Evolutionary conservation across 2,797 vertebrate species (phyloP).

Genomic region (Enteromius trimaculatus): DNA sequence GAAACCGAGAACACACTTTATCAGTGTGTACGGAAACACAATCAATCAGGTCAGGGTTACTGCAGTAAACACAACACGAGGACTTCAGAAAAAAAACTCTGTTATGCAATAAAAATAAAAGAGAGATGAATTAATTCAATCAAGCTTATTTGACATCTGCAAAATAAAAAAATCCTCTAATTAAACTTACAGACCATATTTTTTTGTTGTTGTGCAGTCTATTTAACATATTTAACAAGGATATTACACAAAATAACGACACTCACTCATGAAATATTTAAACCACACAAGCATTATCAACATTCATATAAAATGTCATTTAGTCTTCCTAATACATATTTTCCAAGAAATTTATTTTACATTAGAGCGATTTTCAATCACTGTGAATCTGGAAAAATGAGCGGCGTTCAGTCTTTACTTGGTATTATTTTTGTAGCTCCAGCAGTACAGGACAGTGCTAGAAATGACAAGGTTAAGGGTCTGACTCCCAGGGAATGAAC

Average conservation of each 20-base stretch:
- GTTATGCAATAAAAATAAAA: neutral
- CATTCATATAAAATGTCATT: neutral
- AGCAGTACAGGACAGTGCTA: neutral
- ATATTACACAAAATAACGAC: neutral
- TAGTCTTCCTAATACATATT: neutral
- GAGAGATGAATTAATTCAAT: neutral
- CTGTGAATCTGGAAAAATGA: neutral
- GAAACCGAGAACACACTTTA: neutral
- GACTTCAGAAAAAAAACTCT: neutral
- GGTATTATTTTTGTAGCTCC: neutral
- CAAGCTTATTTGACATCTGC: neutral
- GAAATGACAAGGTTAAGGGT: neutral
- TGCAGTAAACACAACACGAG: neutral
- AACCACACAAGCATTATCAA: neutral
- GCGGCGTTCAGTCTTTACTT: neutral
- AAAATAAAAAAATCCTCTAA: neutral
- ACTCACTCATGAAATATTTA: neutral
- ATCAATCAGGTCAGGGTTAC: neutral
- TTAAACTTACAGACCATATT: neutral
- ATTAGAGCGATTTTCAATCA: neutral
- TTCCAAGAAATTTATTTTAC: neutral
- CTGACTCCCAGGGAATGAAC: neutral
- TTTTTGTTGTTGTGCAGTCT: neutral
- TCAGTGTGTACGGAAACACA: conserved; percentile 13
- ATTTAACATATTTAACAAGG: neutral